Percentiles rank a stretch among this genome's conserved stretches.
Evolutionary conservation across 1,140 invertebrate species (phyloP).

Genomic region (Drosophila persimilis): DNA sequence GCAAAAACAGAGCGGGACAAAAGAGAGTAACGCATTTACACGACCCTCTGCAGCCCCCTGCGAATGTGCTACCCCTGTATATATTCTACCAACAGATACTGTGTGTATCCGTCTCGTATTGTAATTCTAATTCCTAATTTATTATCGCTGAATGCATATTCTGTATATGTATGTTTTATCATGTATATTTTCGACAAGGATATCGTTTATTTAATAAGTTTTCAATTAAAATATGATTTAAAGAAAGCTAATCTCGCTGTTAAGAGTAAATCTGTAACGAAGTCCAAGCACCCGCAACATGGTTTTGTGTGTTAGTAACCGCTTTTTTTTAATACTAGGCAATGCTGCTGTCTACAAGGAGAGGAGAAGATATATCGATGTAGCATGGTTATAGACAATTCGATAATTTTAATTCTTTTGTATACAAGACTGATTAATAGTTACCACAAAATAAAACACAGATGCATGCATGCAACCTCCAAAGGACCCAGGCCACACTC

Average conservation of each 20-base stretch:
- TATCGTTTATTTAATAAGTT: conserved; percentile 71
- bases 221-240: conserved; percentile 72
- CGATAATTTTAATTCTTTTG: conserved; percentile 57
- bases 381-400: conserved; percentile 53
- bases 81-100: conserved; percentile 35
- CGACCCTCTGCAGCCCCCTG: conserved; percentile 43
- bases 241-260: conserved; percentile 63
- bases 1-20: conserved; percentile 2
- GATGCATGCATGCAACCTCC: conserved; percentile 1
- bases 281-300: conserved; percentile 21
- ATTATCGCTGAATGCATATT: conserved; percentile 42
- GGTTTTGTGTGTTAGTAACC: conserved; percentile 22
- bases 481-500: conserved; percentile 2
- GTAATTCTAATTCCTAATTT: conserved; percentile 67
- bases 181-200: conserved; percentile 41
- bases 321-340: conserved; percentile 24
- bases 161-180: conserved; percentile 4
- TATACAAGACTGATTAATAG: conserved; percentile 78
- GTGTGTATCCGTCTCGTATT: conserved; percentile 62
- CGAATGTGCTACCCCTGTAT: conserved; percentile 52
- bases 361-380: conserved; percentile 3
- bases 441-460: conserved; percentile 56
- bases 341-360: conserved; percentile 27
- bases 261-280: conserved; percentile 21
- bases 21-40: conserved; percentile 48